Evolutionary conservation across 2,888 invertebrate genomes (phyloP).

Genomic region (Autographa pulchrina): DNA sequence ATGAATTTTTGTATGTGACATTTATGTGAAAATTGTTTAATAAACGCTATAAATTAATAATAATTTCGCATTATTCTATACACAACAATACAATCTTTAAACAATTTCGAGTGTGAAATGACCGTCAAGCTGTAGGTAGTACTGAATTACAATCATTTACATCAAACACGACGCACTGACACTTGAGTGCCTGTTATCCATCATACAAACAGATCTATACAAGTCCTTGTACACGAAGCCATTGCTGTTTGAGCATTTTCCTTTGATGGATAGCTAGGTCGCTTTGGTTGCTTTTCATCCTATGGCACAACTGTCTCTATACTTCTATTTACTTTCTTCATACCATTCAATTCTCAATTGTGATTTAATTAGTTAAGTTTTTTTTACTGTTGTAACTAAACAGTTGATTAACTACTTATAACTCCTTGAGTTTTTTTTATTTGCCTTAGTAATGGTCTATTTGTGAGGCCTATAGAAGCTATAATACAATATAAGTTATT

Average conservation of each 20-base stretch:
- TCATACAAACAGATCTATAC: conserved; percentile 55
- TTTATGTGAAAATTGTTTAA: conserved; percentile 88
- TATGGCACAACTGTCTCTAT: conserved; percentile 79
- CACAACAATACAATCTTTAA: conserved; percentile 64
- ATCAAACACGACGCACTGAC: conserved; percentile 74
- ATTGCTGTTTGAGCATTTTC: conserved; percentile 25
- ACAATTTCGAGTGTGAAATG: conserved; percentile 49
- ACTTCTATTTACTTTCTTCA: conserved; percentile 78
- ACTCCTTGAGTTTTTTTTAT: conserved; percentile 71
- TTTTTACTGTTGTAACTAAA: conserved; percentile 87
- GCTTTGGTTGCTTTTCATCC: conserved; percentile 78
- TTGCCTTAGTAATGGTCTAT: conserved; percentile 44
- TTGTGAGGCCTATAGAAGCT: conserved; percentile 23
- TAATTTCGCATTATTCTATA: conserved; percentile 86
- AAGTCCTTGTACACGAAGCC: conserved; percentile 27
- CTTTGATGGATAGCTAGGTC: conserved; percentile 71
- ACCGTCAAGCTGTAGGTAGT: conserved; percentile 38
- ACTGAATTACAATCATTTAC: conserved; percentile 55
- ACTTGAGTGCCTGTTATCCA: conserved; percentile 69
- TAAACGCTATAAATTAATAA: conserved; percentile 87
- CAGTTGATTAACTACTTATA: conserved; percentile 80
- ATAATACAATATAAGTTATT: conserved; percentile 14
- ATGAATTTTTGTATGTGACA: conserved; percentile 86
- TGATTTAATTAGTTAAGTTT: conserved; percentile 77
- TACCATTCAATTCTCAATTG: conserved; percentile 75